Evolutionary conservation across 2,113 vertebrate genomes (phyloP), one percentile per base, ranked within the genome.

Genomic region (Osmerus mordax): DNA sequence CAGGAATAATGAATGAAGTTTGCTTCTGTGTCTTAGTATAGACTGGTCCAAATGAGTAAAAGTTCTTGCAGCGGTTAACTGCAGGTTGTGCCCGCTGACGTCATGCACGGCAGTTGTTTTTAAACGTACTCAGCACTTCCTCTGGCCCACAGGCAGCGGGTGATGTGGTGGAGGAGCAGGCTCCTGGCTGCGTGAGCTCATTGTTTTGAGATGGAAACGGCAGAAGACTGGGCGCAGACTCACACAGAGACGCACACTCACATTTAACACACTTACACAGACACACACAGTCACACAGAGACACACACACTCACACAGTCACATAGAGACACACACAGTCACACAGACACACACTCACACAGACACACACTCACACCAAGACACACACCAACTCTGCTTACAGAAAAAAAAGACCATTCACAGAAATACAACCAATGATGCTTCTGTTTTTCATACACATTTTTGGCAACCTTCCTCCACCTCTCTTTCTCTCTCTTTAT

Each of bases 131-230:
- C 54, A 56, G 54, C 14, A 56, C 54, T n/a, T 56, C n/a, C n/a
- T 56, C 54, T n/a, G 14, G 15, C n/a, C 54, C 54, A 18, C n/a
- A 56, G 14, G n/a, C 54, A 56, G 54, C n/a, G n/a, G 14, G 54
- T 56, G 54, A 56, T 56, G 78, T 81, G 88, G 87, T 89, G 74
- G 72, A 80, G 65, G 77, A 36, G 36, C 19, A 18, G 77, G 63
- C 79, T 82, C 83, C 78, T 87, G 87, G 73, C 76, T 75, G 80
- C 82, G 85, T 91, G 88, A 88, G 84, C 78, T 89, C 83, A 87
- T 82, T 90, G 84, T 89, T 90, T 88, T 82, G 75, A 85, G 51
- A 89, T 87, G 85, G 87, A 89, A 89, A 91, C 87, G 77, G 82
- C 89, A 79, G 76, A 82, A 75, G 77, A 84, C 63, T 81, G 81